Percentiles rank a stretch among this genome's conserved stretches.
phyloP scores from a whole-genome alignment of 2,797 vertebrate genomes.

The Psittacula derbiana region DNA sequence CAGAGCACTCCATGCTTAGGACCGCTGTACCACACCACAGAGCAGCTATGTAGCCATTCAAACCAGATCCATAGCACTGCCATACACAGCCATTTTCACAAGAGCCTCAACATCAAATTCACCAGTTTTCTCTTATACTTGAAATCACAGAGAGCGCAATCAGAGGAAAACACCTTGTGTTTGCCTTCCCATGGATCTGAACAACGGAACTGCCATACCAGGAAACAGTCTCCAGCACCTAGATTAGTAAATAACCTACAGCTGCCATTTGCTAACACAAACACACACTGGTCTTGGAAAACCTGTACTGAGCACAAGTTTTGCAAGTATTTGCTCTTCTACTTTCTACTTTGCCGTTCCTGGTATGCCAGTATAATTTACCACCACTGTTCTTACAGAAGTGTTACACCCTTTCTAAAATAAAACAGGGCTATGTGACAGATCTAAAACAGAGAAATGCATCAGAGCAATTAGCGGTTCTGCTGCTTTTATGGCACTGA shows the following conservation, averaged over 20 bases:
- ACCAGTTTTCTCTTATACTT: not conserved
- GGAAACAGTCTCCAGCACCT: not conserved
- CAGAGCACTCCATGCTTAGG: not conserved
- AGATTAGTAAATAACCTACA: not conserved
- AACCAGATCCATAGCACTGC: not conserved
- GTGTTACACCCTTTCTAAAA: conserved; percentile 17
- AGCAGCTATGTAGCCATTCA: not conserved
- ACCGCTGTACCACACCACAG: too few species aligned
- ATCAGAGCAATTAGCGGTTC: conserved; percentile 35
- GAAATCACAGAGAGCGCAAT: not conserved
- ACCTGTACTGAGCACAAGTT: not conserved
- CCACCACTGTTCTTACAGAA: not conserved
- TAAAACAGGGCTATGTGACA: not conserved
- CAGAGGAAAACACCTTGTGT: not conserved
- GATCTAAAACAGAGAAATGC: not conserved
- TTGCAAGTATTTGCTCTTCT: not conserved
- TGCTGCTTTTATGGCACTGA: conserved; percentile 22
- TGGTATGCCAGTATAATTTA: not conserved
- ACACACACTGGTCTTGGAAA: not conserved
- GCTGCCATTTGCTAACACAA: not conserved
- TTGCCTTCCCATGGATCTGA: not conserved
- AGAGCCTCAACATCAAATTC: not conserved
- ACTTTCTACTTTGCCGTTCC: not conserved
- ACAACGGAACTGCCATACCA: not conserved
- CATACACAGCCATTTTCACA: not conserved